Percentiles rank a stretch among this genome's conserved stretches.
Conservation (phyloP, 1,140 invertebrate genomes). For the Proales similis region DNA sequence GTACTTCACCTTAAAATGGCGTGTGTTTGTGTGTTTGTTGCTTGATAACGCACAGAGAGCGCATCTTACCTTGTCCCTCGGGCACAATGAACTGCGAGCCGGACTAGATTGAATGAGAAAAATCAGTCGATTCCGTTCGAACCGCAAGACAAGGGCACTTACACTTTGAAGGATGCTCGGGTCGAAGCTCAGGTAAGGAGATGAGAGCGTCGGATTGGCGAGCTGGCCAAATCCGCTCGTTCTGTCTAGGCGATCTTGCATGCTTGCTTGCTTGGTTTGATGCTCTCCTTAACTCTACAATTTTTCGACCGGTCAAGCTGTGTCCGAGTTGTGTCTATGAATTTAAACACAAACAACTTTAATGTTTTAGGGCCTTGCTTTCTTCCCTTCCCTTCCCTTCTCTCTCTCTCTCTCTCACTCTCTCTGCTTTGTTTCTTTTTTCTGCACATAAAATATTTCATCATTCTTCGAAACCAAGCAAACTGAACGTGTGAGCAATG, state of each 20-base stretch:
- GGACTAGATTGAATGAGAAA: neutral
- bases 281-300: neutral
- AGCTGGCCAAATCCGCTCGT: slow-evolving; percentile 1
- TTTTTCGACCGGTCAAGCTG: neutral
- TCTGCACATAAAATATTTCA: neutral
- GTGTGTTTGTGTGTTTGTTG: too few species aligned
- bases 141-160: neutral
- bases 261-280: neutral
- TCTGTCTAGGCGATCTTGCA: slow-evolving; percentile 35
- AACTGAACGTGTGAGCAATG: too few species aligned
- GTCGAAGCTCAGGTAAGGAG: slow-evolving; percentile 33
- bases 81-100: slow-evolving; percentile 27
- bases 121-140: neutral
- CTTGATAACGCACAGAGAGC: too few species aligned
- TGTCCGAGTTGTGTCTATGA: neutral
- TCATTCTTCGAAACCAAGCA: neutral
- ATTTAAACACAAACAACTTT: neutral
- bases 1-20: slow-evolving; percentile 8
- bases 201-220: slow-evolving; percentile 9
- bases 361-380: neutral
- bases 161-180: slow-evolving; percentile 19
- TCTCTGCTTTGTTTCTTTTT: too few species aligned
- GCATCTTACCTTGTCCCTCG: slow-evolving; percentile 29
- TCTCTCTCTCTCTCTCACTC: too few species aligned
- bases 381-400: too few species aligned